Conservation (phyloP, 2,888 invertebrate species). For the Apomyelois bistriatella region DNA sequence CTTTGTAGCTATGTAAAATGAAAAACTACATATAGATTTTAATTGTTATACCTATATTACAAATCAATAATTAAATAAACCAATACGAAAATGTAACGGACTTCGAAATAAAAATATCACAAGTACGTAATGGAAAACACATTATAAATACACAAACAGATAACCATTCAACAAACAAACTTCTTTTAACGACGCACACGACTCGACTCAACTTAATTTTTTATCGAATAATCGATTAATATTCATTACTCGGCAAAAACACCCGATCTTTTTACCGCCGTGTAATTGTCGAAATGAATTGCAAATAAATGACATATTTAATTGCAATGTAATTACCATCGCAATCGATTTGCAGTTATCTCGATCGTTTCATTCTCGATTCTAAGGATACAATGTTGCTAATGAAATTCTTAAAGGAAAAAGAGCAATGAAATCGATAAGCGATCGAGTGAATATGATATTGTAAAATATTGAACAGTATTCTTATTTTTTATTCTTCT, state of each 20-base stretch:
- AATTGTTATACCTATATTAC: too few relatives aligned
- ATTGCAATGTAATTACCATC: conserved; percentile 11
- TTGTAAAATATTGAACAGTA: background rate
- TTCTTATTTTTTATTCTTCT: background rate
- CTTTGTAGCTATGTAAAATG: too few relatives aligned
- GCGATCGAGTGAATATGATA: background rate
- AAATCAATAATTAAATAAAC: too few relatives aligned
- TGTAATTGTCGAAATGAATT: conserved; percentile 14
- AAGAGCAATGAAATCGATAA: background rate
- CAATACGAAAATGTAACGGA: background rate
- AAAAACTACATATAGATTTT: too few relatives aligned
- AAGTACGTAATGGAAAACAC: background rate
- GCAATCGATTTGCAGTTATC: conserved; percentile 9
- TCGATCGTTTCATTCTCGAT: conserved; percentile 3
- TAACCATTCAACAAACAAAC: background rate
- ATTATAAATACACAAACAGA: conserved; percentile 12
- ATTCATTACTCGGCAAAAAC: conserved; percentile 20
- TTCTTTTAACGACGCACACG: conserved; percentile 14
- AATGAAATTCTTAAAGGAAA: background rate
- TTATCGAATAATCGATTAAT: conserved; percentile 16
- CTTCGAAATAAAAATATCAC: background rate
- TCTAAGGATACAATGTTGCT: background rate
- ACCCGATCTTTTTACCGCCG: conserved; percentile 5
- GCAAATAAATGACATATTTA: conserved; percentile 15
- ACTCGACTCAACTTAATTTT: conserved; percentile 3